Evolutionary conservation across 2,888 invertebrate genomes (phyloP), one percentile per base, ranked within the genome.

Genomic region (Lasioglossum figueresi): DNA sequence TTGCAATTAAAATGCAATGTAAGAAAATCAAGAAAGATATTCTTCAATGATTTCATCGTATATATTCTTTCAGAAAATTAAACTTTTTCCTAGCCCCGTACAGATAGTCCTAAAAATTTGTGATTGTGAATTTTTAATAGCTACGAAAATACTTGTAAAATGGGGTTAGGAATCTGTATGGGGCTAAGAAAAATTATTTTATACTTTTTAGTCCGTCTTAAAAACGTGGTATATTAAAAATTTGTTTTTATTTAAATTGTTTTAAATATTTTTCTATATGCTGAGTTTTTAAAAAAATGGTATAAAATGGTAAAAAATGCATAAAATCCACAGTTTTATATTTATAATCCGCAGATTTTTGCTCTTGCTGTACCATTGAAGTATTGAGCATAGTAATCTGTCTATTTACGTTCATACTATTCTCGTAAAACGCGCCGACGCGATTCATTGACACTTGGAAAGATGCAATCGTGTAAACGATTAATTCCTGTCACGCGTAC

Each of bases 401-500:
- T n/a, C 16, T 34, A 43, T 31, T 52, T n/a, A 56, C 56, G 43
- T 71, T 19, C 23, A 6, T 70, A 23, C 12, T n/a, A 70, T 31
- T 19, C 56, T 59, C 43, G 45, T 48, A n/a, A 45, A 34, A 63
- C n/a, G 27, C 19, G 31, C 8, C 19, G 5, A 45, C 14, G 23
- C 16, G 75, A 79, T 59, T 16, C 3, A 45, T 66, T 66, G 66
- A 48, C 31, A 45, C 40, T 31, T 31, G 40, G 75, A 23, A 43
- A 37, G 72, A 66, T 31, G 52, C 70, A 45, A 40, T 52, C 66
- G 48, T 10, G 43, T 23, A 8, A 40, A 63, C 73, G 59, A 68
- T 86, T 79, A 73, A 86, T 88, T 76, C 82, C 37, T 48, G 71
- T 86, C 85, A 80, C 83, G 83, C 31, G 63, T 34, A 66, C 78